These are phyloP conservation scores for Pseudococcus viburni DNA, from an alignment of 2,888 invertebrate genomes.

Conservation along the genomic window DNA sequence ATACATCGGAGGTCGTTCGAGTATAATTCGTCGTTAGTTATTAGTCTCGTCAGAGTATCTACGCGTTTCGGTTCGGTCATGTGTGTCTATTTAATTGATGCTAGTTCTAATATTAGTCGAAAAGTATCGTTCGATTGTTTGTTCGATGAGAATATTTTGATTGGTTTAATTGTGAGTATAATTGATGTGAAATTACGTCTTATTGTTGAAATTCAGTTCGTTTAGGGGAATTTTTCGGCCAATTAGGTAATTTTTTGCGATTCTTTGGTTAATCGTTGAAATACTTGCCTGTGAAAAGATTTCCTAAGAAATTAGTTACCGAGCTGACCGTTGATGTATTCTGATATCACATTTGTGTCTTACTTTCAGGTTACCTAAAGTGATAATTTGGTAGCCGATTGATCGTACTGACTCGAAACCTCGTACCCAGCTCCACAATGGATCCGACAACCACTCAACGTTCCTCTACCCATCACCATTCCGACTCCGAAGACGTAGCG, in stretches of 20 bases:
- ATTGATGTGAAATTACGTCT: neutral
- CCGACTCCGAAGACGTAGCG: conserved; percentile 59
- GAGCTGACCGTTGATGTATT: neutral
- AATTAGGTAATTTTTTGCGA: neutral
- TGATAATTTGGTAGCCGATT: neutral
- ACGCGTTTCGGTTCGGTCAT: neutral
- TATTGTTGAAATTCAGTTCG: neutral
- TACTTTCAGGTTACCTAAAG: neutral
- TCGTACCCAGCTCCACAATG: neutral
- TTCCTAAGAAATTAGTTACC: too few species aligned
- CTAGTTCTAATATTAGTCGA: neutral
- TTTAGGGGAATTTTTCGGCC: neutral
- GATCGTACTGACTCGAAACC: neutral
- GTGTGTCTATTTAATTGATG: neutral
- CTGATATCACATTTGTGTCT: neutral
- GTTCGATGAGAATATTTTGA: neutral
- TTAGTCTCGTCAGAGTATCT: neutral
- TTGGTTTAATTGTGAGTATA: neutral
- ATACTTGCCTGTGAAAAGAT: neutral
- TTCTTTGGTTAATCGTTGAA: neutral
- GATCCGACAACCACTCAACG: neutral
- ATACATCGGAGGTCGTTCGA: conserved; percentile 9
- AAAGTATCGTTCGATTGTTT: neutral
- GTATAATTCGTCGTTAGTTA: neutral
- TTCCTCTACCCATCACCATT: conserved; percentile 32